Base-by-base conservation (phyloP, 1,140 invertebrate species). In the Halyomorpha halys region DNA sequence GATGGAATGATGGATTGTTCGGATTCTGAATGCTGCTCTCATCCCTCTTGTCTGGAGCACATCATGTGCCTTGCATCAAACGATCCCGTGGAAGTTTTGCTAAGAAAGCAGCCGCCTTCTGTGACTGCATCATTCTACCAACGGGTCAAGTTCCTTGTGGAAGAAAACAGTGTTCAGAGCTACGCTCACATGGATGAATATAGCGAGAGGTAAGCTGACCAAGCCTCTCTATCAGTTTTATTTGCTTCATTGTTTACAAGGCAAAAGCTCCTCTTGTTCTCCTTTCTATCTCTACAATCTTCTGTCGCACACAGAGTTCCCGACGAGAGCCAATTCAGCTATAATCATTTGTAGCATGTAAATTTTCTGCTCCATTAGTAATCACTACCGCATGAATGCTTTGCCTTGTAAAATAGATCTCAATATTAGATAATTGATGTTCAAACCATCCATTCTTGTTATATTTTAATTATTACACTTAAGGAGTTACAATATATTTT, bases 1-100 rank as follows among this genome's bases (percentile, higher is more conserved):
- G 97, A 99, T 83, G 95, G 95, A 63, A 90, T 98, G 81, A 83
- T 85, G 61, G 97, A 99, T 79, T 99, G 97, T 78, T 91, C 92
- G 44, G 97, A 99, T 78, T 94, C 91, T 71, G 97, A 99, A 77
- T 97, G 94, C 75, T 93, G 89, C 77, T 83, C 83, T 62, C 84
- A 86, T 71, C 77, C 84, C 1, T 82, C 84, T 47, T 99, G 97
- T 76, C 78, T 83, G 39, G 88, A 91, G 69, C 88, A 92, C 75
- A 85, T 93, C 65, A 94, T 96, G 86, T 98, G 95, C 77, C 82
- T 94, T 66, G 87, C 89, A 2, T 93, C 92, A 68, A 93, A 93
- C 71, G 92, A 97, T 76, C 94, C 95, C 0, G 90, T 94, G 4
- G 94, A 95, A 74, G 94, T 98, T 4, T 80, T 98, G 0, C 81